Evolutionary conservation across 2,888 invertebrate genomes (phyloP), one percentile per base, ranked within the genome.

Genomic region (Platycheirus rosarum): DNA sequence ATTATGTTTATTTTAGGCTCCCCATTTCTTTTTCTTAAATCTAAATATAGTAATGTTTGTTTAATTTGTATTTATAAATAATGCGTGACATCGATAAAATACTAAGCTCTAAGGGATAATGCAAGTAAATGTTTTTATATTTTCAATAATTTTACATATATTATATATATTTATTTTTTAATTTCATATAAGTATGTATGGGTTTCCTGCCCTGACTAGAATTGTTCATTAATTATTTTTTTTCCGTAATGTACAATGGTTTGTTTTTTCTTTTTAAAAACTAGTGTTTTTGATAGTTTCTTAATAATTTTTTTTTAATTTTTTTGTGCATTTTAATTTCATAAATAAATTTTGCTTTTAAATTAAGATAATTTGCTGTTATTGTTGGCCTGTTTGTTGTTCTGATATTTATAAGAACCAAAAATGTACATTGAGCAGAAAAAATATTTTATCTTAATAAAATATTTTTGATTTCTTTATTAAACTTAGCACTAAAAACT

Each of bases 41-140:
- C 35, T 35, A 29, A 32, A 14, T 60, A 44, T 14, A 37, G 16
- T 29, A 11, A 29, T 40, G 18, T 42, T 60, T 14, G 14, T 26
- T 40, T 23, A 40, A 14, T 57, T 55, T 37, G 35, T 35, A 40
- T 40, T 23, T 40, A 40, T 55, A 37, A 4, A 23, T 40, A 23
- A 11, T 62, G 16, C 49, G 57, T 69, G 74, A 79, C 79, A 79
- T 79, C 79, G 74, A 79, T 79, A 79, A 79, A 74, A n/a, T n/a
- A n/a, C n/a, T 79, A 74, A 63, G 23, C 53, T 46, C 7, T 60
- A 65, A 60, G 35, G 13, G 37, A 49, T 42, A 35, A 53, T 44
- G n/a, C 26, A 55, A 40, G 42, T 71, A 46, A 66, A 49, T 78
- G 51, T 66, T 46, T 62, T 23, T 37, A 37, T 14, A 7, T 40